These are phyloP conservation scores for Microtus ochrogaster DNA, from an alignment of 2,113 vertebrate genomes.

Conservation along the genomic window DNA sequence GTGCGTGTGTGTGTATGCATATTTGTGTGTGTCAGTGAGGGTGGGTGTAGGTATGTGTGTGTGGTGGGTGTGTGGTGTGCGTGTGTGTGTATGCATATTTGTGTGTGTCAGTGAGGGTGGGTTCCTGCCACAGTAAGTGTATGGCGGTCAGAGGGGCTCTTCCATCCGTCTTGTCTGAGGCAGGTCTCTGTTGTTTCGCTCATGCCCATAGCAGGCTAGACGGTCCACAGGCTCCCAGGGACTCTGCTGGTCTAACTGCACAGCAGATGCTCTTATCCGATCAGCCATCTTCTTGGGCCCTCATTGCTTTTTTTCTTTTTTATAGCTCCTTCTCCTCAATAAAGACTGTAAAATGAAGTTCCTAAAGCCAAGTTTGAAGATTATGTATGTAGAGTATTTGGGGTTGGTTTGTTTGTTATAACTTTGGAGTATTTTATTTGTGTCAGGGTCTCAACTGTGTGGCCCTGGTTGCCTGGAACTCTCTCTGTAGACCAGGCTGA, in stretches of 20 bases:
- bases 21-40: no score
- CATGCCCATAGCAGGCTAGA: not conserved
- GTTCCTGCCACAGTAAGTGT: not conserved
- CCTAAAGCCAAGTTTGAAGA: not conserved
- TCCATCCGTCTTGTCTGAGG: not conserved
- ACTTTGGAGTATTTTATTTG: not conserved
- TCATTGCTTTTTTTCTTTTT: not conserved
- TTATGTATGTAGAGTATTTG: not conserved
- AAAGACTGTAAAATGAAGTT: slow-evolving; percentile 1
- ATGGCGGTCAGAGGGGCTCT: not conserved
- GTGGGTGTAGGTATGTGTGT: no score
- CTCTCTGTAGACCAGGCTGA: not conserved
- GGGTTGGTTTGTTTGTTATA: not conserved
- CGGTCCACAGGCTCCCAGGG: not conserved
- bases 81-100: no score
- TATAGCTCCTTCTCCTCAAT: not conserved
- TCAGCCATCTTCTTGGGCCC: not conserved
- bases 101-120: not conserved
- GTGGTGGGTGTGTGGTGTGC: no score
- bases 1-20: not conserved
- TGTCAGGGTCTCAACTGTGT: not conserved
- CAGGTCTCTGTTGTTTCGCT: not conserved
- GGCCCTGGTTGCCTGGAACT: not conserved
- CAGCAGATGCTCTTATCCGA: not conserved
- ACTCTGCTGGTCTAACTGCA: not conserved